These are phyloP conservation scores for Darevskia nairensis DNA, from an alignment of 2,797 vertebrate genomes.

Conservation along the genomic window DNA sequence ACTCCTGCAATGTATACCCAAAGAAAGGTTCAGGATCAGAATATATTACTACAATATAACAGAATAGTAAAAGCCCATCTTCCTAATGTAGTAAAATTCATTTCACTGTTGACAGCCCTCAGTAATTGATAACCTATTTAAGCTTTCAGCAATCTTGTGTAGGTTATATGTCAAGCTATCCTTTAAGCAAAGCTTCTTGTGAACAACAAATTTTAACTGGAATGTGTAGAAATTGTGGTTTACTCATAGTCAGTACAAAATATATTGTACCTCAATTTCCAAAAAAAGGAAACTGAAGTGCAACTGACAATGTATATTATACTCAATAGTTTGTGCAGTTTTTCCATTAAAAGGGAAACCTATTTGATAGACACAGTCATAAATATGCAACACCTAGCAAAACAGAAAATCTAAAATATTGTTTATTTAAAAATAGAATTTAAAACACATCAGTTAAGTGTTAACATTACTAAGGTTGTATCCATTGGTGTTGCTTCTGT, in stretches of 20 bases:
- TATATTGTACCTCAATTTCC: slow-evolving; percentile 4
- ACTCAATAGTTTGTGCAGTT: neutral
- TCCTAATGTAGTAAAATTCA: slow-evolving; percentile 1
- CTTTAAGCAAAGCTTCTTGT: slow-evolving; percentile 11
- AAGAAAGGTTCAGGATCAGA: slow-evolving; percentile 24
- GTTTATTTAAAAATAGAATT: neutral
- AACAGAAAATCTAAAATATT: neutral
- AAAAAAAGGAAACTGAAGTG: slow-evolving; percentile 26
- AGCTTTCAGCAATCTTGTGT: neutral
- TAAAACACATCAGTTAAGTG: too few species aligned
- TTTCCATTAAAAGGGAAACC: slow-evolving; percentile 2
- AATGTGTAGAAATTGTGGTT: slow-evolving; percentile 11
- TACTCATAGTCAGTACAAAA: neutral
- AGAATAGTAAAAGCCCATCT: slow-evolving; percentile 11
- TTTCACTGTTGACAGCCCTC: slow-evolving; percentile 35
- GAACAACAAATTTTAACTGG: slow-evolving; percentile 38
- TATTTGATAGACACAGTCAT: slow-evolving; percentile 7
- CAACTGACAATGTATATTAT: slow-evolving; percentile 6
- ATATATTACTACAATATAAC: slow-evolving; percentile 13
- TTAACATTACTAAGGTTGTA: too few species aligned
- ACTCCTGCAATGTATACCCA: slow-evolving; percentile 19
- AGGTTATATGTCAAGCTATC: neutral
- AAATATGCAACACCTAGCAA: slow-evolving; percentile 20
- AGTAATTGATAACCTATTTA: slow-evolving; percentile 25
- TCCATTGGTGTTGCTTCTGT: too few species aligned